Conservation (phyloP, 1,140 invertebrate genomes). For the Eumeta japonica region DNA sequence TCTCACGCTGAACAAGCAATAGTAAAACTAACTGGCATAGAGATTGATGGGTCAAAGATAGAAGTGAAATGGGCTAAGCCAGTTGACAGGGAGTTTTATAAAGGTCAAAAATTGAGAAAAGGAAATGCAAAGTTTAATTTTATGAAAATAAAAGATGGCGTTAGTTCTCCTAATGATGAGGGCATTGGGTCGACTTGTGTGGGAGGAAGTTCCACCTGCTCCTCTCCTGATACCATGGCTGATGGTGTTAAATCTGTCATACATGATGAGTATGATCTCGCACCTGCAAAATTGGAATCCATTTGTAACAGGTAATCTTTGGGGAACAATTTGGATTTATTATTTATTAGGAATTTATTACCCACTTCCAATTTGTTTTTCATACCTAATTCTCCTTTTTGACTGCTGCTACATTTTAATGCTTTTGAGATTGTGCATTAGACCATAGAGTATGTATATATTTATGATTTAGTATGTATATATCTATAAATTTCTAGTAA, state of each 20-base stretch:
- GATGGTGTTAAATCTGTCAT: constrained; percentile 5
- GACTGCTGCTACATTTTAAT: too few relatives aligned
- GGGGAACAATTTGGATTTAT: too few relatives aligned
- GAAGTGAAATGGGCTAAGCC: constrained; percentile 48
- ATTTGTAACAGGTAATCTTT: constrained; percentile 46
- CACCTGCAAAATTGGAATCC: constrained; percentile 39
- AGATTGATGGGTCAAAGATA: constrained; percentile 38
- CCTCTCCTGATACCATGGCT: constrained; percentile 18
- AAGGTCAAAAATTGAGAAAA: constrained; percentile 36
- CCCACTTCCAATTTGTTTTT: too few relatives aligned
- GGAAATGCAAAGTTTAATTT: constrained; percentile 53
- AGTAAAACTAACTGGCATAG: constrained; percentile 36
- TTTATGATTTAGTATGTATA: too few relatives aligned
- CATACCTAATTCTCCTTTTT: too few relatives aligned
- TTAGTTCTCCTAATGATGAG: constrained; percentile 30
- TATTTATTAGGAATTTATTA: too few relatives aligned
- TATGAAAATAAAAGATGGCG: constrained; percentile 39
- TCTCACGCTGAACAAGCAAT: constrained; percentile 50
- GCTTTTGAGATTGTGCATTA: too few relatives aligned
- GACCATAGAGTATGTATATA: too few relatives aligned
- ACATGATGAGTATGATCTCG: constrained; percentile 23
- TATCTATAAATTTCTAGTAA: too few relatives aligned
- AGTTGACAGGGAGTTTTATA: constrained; percentile 39
- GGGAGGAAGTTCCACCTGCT: constrained; percentile 26
- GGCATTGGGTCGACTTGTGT: constrained; percentile 34